Percentiles rank a stretch among this genome's conserved stretches.
phyloP scores from a whole-genome alignment of 2,113 vertebrate genomes.

The Cynocephalus volans region DNA sequence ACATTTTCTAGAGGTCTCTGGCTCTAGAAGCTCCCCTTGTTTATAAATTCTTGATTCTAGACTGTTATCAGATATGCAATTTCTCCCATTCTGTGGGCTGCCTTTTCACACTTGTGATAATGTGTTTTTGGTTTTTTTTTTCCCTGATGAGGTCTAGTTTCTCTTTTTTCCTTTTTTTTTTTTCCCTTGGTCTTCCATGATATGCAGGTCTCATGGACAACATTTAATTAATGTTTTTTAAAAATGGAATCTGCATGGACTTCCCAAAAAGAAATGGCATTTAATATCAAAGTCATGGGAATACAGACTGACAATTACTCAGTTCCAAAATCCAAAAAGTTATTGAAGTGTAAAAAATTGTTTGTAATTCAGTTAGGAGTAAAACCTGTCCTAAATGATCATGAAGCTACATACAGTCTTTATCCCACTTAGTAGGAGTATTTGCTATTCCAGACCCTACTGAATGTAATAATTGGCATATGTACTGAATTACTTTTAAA shows the following conservation, averaged over 20 bases:
- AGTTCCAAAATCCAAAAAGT: neutral
- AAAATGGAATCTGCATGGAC: neutral
- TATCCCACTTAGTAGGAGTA: neutral
- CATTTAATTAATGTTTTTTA: neutral
- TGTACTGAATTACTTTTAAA: neutral
- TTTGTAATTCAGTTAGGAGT: neutral
- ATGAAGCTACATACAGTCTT: neutral
- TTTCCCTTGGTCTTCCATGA: neutral
- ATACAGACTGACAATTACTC: neutral
- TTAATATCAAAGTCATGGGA: neutral
- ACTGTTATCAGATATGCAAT: neutral
- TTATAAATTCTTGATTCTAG: neutral
- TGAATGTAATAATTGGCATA: neutral
- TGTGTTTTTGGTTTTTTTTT: neutral
- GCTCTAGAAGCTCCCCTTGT: fast-evolving
- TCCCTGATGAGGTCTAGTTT: neutral
- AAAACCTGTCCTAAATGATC: neutral
- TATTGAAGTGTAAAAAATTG: neutral
- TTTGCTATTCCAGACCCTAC: neutral
- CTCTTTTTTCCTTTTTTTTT: neutral
- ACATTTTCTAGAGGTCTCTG: neutral
- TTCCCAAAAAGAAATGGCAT: neutral
- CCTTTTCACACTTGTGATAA: neutral
- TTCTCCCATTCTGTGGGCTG: neutral
- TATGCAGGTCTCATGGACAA: neutral